A percentile compares a stretch with the other conserved stretches of the same genome.
These are phyloP conservation scores for Illadopsis cleaveri DNA, from an alignment of 2,113 vertebrate genomes.

Conservation along the genomic window DNA sequence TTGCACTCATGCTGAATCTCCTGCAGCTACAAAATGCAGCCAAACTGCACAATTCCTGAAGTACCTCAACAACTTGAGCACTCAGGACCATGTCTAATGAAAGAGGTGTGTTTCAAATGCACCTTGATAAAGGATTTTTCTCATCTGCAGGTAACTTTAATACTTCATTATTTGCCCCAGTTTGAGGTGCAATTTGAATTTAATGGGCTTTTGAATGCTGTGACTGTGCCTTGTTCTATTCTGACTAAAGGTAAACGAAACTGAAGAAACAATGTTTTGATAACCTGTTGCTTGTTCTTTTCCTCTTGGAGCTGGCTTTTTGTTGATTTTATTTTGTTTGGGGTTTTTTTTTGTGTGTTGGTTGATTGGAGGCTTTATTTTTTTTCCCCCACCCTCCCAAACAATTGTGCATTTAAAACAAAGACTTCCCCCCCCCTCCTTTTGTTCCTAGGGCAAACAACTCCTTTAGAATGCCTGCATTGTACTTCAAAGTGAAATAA, in stretches of 20 bases:
- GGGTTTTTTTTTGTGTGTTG: fast-evolving
- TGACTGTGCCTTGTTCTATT: background rate
- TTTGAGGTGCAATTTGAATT: background rate
- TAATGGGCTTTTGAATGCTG: background rate
- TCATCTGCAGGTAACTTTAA: background rate
- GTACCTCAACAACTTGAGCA: background rate
- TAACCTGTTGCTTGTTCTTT: background rate
- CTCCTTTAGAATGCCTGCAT: background rate
- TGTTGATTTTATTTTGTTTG: background rate
- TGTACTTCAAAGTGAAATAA: background rate
- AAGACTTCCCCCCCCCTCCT: background rate
- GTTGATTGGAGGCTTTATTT: background rate
- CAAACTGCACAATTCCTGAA: background rate
- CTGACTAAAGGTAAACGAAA: background rate
- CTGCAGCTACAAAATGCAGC: background rate
- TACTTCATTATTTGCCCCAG: background rate
- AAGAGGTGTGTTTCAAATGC: background rate
- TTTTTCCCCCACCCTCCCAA: background rate
- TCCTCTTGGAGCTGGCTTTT: background rate
- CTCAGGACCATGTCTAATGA: background rate
- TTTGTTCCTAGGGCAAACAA: background rate
- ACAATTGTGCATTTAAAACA: background rate
- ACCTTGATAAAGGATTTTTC: background rate
- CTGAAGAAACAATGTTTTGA: background rate
- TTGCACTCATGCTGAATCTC: background rate